phyloP scores from a whole-genome alignment of 2,888 invertebrate species.

The Crepidodera aurea region DNA sequence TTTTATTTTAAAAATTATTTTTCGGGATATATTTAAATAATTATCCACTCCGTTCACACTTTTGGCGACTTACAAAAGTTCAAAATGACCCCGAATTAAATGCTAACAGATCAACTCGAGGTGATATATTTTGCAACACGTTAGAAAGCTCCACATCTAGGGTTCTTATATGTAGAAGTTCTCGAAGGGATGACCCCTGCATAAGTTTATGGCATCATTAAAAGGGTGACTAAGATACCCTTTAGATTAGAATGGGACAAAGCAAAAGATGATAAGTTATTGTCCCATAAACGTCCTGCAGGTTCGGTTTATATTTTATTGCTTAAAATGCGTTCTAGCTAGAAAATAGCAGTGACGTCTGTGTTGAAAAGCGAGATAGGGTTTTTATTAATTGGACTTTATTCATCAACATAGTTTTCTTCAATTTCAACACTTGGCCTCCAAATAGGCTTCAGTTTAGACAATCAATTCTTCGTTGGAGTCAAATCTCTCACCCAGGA shows the following conservation, averaged over 20 bases:
- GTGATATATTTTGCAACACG: background rate
- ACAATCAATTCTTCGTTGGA: no score
- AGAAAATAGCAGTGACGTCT: conserved; percentile 6
- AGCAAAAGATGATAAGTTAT: conserved; percentile 57
- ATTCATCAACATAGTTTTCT: no score
- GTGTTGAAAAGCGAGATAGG: no score
- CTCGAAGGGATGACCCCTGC: conserved; percentile 11
- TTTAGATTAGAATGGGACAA: conserved; percentile 53
- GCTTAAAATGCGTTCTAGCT: conserved; percentile 25
- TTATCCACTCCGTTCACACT: no score
- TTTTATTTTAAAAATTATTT: no score
- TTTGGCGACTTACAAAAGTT: no score
- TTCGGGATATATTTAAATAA: no score
- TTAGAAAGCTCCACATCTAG: background rate
- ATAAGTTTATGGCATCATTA: conserved; percentile 56
- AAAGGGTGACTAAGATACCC: conserved; percentile 54
- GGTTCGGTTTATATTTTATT: conserved; percentile 52
- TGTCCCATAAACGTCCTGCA: conserved; percentile 54
- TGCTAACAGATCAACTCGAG: background rate
- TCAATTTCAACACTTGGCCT: no score
- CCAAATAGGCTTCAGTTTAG: no score
- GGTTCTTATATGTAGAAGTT: conserved; percentile 6
- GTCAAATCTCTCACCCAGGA: no score
- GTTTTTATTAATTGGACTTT: no score
- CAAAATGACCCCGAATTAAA: no score